Percentiles rank a stretch among this genome's conserved stretches.
phyloP scores from a whole-genome alignment of 2,888 invertebrate genomes.

The Eilema caniola region DNA sequence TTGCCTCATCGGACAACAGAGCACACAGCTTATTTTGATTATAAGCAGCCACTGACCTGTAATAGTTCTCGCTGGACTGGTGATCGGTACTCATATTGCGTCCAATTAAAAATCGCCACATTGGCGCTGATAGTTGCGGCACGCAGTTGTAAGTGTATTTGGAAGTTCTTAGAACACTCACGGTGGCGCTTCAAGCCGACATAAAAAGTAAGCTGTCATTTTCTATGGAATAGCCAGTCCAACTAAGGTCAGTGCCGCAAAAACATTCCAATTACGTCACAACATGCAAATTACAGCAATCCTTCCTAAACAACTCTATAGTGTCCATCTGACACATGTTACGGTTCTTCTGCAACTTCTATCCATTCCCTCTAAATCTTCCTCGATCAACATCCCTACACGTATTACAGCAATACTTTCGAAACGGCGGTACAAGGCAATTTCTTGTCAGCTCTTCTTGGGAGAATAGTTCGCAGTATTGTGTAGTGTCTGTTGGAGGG shows the following conservation, averaged over 20 bases:
- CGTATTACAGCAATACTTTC: constrained; percentile 87
- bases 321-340: constrained; percentile 16
- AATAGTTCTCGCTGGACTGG: no score
- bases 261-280: neutral
- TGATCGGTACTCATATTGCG: no score
- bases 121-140: no score
- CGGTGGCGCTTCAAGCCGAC: no score
- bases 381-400: constrained; percentile 67
- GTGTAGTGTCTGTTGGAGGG: constrained; percentile 72
- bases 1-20: neutral
- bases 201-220: no score
- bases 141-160: no score
- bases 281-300: neutral
- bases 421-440: constrained; percentile 87
- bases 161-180: no score
- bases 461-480: constrained; percentile 81
- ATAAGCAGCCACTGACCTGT: no score
- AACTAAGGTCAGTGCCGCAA: no score
- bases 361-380: constrained; percentile 46
- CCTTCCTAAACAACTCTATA: neutral
- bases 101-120: no score
- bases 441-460: constrained; percentile 77
- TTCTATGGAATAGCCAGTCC: no score
- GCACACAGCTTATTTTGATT: neutral
- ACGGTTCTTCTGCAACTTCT: constrained; percentile 6